Evolutionary conservation across 1,140 invertebrate species (phyloP).

Genomic region (Penaeus indicus): DNA sequence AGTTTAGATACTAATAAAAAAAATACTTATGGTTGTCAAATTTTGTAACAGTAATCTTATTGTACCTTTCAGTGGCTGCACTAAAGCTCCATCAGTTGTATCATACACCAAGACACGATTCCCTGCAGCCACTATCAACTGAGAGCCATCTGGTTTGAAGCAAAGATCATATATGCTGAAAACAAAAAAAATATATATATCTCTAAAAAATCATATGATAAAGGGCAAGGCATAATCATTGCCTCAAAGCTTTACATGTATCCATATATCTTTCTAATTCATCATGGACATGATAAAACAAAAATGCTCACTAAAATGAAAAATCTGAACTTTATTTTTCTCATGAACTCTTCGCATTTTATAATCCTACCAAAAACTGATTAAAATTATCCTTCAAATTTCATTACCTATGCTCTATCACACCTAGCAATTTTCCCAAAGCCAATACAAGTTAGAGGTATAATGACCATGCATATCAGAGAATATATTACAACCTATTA

Average conservation of each 20-base stretch:
- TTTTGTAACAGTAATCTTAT: neutral
- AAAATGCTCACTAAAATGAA: conserved; percentile 1
- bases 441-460: too few species aligned
- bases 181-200: conserved; percentile 67
- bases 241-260: too few species aligned
- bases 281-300: too few species aligned
- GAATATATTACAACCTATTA: too few species aligned
- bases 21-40: neutral
- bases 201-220: neutral
- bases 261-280: too few species aligned
- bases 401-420: too few species aligned
- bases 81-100: conserved; percentile 87
- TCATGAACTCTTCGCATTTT: too few species aligned
- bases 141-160: conserved; percentile 94
- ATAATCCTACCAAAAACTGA: too few species aligned
- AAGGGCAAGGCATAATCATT: neutral
- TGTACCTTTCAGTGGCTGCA: conserved; percentile 89
- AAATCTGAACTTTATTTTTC: conserved; percentile 9
- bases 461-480: too few species aligned
- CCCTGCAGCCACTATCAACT: conserved; percentile 93
- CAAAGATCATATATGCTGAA: conserved; percentile 93
- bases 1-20: neutral
- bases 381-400: too few species aligned
- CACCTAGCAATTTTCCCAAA: too few species aligned
- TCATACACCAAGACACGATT: conserved; percentile 95